Evolutionary conservation across 2,888 invertebrate genomes (phyloP).

Genomic region (Bugula neritina): DNA sequence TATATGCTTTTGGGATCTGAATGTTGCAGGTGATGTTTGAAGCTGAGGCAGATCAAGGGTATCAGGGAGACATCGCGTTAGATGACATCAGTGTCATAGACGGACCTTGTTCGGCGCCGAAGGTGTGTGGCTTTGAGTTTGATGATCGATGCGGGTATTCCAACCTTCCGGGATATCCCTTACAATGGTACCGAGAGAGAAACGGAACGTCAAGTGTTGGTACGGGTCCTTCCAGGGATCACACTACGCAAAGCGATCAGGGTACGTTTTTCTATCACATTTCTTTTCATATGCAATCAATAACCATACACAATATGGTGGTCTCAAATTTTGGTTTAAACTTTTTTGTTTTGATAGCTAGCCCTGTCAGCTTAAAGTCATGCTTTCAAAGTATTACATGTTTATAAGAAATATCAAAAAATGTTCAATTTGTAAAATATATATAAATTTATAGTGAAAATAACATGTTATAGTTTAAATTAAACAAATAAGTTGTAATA

Average conservation of each 20-base stretch:
- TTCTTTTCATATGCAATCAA: no score
- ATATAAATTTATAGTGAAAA: no score
- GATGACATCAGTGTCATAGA: constrained; percentile 31
- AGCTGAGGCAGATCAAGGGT: constrained; percentile 1
- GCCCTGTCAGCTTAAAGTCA: no score
- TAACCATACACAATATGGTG: no score
- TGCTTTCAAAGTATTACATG: no score
- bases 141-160: constrained; percentile 12
- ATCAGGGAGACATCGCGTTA: constrained; percentile 30
- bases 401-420: no score
- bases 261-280: constrained; percentile 35
- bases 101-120: constrained; percentile 32
- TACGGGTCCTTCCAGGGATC: constrained; percentile 43
- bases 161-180: background rate
- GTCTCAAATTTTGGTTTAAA: no score
- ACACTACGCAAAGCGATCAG: constrained; percentile 37
- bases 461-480: no score
- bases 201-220: constrained; percentile 28
- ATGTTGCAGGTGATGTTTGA: constrained; percentile 16
- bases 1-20: background rate
- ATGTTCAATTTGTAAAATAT: no score
- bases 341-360: no score
- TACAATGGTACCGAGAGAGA: constrained; percentile 29
- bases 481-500: no score
- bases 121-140: constrained; percentile 28